These are phyloP conservation scores for Teleiodes luculella DNA, from an alignment of 2,888 invertebrate genomes.

Conservation along the genomic window DNA sequence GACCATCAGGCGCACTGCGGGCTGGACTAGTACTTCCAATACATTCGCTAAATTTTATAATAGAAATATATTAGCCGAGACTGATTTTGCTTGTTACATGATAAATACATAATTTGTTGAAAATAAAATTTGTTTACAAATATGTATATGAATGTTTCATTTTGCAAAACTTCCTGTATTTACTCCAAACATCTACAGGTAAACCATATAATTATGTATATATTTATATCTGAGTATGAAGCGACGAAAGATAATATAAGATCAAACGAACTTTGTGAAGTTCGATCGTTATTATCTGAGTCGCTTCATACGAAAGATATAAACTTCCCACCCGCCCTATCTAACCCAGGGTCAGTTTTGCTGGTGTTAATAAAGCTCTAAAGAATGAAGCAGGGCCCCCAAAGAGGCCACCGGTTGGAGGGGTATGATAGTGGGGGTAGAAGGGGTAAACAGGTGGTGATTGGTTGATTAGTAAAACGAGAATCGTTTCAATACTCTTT, in stretches of 20 bases:
- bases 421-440: no score
- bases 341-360: no score
- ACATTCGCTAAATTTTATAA: slow-evolving; percentile 17
- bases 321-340: no score
- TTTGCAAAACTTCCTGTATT: not conserved
- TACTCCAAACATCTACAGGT: not conserved
- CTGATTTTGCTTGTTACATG: slow-evolving; percentile 1
- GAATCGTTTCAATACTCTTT: no score
- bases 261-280: not conserved
- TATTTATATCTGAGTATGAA: not conserved
- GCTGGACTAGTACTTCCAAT: slow-evolving; percentile 14
- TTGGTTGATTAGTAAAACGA: no score
- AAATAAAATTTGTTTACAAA: not conserved
- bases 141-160: not conserved
- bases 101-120: not conserved
- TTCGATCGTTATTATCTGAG: not conserved
- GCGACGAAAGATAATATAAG: not conserved
- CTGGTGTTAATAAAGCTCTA: no score
- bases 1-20: slow-evolving; percentile 16
- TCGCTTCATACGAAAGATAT: no score
- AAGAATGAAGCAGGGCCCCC: no score
- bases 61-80: not conserved
- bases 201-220: not conserved
- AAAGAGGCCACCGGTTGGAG: no score
- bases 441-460: no score